These are phyloP conservation scores for Drosophila takahashii DNA, from an alignment of 1,140 invertebrate species.

Conservation along the genomic window DNA sequence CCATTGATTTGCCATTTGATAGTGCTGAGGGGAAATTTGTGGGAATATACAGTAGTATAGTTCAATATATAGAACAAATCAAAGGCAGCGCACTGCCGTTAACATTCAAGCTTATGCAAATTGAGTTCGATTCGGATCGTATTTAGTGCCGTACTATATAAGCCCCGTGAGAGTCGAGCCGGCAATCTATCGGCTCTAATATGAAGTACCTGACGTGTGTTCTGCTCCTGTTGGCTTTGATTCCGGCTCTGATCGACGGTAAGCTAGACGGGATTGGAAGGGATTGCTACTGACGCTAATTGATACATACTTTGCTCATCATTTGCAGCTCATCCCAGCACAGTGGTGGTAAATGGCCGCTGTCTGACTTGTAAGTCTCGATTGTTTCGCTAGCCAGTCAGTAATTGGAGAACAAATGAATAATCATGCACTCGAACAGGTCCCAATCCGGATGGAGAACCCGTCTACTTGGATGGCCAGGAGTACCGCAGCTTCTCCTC, in stretches of 20 bases:
- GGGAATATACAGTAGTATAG: not conserved
- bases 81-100: conserved; percentile 19
- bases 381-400: conserved; percentile 1
- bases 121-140: conserved; percentile 43
- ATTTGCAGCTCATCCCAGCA: conserved; percentile 56
- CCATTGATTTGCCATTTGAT: conserved; percentile 8
- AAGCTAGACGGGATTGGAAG: conserved; percentile 25
- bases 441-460: conserved; percentile 57
- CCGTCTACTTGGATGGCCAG: conserved; percentile 56
- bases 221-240: conserved; percentile 50
- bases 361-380: conserved; percentile 64
- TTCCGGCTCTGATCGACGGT: conserved; percentile 61
- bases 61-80: not conserved
- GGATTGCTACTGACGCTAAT: conserved; percentile 22
- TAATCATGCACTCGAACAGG: conserved; percentile 22
- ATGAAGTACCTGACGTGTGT: conserved; percentile 68
- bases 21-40: conserved; percentile 3
- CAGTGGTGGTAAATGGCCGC: conserved; percentile 64
- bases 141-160: conserved; percentile 36
- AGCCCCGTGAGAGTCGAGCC: not conserved
- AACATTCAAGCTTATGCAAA: conserved; percentile 52
- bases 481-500: conserved; percentile 66
- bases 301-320: conserved; percentile 12
- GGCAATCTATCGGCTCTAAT: conserved; percentile 24
- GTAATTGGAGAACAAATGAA: not conserved